phyloP scores from a whole-genome alignment of 2,113 vertebrate species.

The Pygoscelis antarcticus region DNA sequence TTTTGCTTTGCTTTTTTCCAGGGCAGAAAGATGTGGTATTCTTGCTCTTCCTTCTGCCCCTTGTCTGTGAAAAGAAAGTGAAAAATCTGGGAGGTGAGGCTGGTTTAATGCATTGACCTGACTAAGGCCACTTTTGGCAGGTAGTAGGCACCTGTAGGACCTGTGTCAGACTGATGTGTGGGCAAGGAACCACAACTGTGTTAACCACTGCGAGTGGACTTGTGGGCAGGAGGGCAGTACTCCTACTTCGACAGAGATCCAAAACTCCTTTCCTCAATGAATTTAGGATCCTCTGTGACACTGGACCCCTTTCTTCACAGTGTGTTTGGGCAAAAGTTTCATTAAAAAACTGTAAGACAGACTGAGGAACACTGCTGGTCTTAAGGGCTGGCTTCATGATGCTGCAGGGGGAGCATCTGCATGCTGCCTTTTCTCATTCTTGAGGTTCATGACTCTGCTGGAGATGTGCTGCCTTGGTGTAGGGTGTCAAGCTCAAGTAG shows the following conservation, averaged over 20 bases:
- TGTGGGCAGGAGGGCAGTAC: not conserved
- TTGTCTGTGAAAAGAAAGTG: not conserved
- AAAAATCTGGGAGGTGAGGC: not conserved
- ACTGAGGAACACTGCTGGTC: not conserved
- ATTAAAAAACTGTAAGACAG: not conserved
- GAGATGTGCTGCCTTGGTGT: not conserved
- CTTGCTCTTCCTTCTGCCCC: not conserved
- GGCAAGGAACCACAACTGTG: not conserved
- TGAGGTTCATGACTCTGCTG: not conserved
- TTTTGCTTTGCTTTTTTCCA: not conserved
- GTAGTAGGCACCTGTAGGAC: not conserved
- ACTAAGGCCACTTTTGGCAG: not conserved
- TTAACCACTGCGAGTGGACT: accelerated
- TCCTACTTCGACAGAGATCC: not conserved
- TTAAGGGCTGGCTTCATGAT: not conserved
- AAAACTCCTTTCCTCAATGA: not conserved
- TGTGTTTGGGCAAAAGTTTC: not conserved
- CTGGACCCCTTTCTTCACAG: not conserved
- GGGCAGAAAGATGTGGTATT: not conserved
- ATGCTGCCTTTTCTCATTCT: not conserved
- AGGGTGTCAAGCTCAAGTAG: not conserved
- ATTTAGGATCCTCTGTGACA: not conserved
- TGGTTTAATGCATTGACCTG: not conserved
- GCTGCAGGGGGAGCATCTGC: accelerated
- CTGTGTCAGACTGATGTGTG: not conserved